Evolutionary conservation across 30 jellyfish, hydroid and myxozoan genomes (phyloP).

Genomic region (Sanderia malayensis): DNA sequence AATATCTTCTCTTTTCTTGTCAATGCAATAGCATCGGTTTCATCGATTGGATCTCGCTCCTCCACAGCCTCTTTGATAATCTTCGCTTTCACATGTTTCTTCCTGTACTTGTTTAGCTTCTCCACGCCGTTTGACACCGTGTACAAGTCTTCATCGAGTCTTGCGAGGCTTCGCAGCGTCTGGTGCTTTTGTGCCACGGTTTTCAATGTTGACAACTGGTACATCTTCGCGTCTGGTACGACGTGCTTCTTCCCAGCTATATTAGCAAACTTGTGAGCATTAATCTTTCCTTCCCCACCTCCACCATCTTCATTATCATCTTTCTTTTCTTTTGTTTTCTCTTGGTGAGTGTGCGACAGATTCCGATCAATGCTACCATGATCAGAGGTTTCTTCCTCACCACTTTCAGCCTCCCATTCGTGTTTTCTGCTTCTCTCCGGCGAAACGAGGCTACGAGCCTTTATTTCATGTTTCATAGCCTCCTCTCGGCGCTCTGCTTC

Average conservation of each 20-base stretch:
- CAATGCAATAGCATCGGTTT: slow-evolving; percentile 14
- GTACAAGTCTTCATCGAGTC: slow-evolving; percentile 49
- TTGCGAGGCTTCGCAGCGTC: slow-evolving; percentile 36
- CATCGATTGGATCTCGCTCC: neutral
- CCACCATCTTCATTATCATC: neutral
- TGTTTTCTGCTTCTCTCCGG: neutral
- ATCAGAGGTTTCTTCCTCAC: neutral
- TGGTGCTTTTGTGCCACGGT: slow-evolving; percentile 61
- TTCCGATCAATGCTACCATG: too few relatives aligned
- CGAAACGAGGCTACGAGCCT: neutral
- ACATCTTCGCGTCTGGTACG: slow-evolving; percentile 26
- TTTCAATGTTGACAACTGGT: slow-evolving; percentile 45
- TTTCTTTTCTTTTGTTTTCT: neutral
- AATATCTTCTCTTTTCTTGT: slow-evolving; percentile 25
- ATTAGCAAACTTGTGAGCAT: neutral
- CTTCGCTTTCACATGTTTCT: slow-evolving; percentile 24
- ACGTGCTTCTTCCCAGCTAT: slow-evolving; percentile 3
- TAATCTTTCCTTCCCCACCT: neutral
- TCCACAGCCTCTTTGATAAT: slow-evolving; percentile 8
- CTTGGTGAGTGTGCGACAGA: too few relatives aligned
- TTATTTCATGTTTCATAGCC: neutral
- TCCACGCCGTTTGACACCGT: slow-evolving; percentile 36
- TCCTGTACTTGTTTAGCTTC: slow-evolving; percentile 28
- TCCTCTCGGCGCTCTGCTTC: slow-evolving; percentile 14
- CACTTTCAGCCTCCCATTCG: neutral